Evolutionary conservation across 2,888 invertebrate genomes (phyloP).

Genomic region (Baronia brevicornis): DNA sequence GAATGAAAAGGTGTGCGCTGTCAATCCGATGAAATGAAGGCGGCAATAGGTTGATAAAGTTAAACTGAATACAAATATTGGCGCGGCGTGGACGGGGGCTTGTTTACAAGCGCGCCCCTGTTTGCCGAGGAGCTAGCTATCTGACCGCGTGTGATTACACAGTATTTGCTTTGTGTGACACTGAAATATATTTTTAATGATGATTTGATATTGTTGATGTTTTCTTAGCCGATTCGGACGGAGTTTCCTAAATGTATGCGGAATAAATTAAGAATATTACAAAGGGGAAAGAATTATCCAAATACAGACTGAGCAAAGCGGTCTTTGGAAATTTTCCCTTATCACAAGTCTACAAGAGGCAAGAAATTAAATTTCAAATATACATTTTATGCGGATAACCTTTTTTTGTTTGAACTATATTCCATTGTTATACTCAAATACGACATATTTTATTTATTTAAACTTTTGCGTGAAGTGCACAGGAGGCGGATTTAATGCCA

Average conservation of each 20-base stretch:
- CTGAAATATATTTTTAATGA: conserved; percentile 32
- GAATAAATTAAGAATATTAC: too few species aligned
- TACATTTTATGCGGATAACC: too few species aligned
- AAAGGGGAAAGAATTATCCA: too few species aligned
- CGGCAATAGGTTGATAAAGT: conserved; percentile 21
- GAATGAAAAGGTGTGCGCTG: conserved; percentile 12
- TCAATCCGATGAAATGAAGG: conserved; percentile 16
- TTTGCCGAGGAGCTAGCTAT: conserved; percentile 32
- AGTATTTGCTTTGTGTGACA: conserved; percentile 28
- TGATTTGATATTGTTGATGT: conserved; percentile 7
- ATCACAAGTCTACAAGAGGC: background rate
- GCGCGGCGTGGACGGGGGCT: conserved; percentile 22
- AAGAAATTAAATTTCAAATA: too few species aligned
- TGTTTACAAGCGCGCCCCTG: conserved; percentile 40
- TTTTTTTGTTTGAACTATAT: too few species aligned
- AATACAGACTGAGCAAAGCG: too few species aligned
- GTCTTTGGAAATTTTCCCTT: too few species aligned
- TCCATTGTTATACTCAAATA: too few species aligned
- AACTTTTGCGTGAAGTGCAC: too few species aligned
- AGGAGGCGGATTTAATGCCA: too few species aligned
- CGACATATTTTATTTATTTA: too few species aligned
- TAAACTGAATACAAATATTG: conserved; percentile 23
- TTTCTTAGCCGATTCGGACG: conserved; percentile 1
- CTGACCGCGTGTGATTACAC: conserved; percentile 40
- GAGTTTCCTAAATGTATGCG: too few species aligned